Percentiles rank a stretch among this genome's conserved stretches.
These are phyloP conservation scores for Lepidurus packardi DNA, from an alignment of 1,140 invertebrate species.

Conservation along the genomic window DNA sequence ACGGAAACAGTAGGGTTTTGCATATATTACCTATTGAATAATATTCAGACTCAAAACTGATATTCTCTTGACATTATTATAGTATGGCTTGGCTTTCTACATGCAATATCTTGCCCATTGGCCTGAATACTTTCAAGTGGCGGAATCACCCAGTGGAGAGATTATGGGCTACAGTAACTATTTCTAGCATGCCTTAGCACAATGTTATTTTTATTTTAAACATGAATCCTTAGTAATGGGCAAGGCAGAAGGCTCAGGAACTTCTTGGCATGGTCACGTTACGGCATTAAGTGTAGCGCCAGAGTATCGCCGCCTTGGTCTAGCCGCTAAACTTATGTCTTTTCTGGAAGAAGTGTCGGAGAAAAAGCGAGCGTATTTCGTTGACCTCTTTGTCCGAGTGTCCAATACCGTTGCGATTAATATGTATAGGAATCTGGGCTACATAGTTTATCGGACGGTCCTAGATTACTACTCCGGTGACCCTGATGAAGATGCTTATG, in stretches of 20 bases:
- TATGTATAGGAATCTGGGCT: constrained; percentile 96
- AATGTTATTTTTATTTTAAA: constrained; percentile 26
- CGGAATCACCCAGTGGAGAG: constrained; percentile 86
- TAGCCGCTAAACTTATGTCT: constrained; percentile 92
- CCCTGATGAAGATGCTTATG: constrained; percentile 97
- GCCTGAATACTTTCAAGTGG: constrained; percentile 98
- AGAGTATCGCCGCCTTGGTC: constrained; percentile 79
- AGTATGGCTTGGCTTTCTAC: constrained; percentile 95
- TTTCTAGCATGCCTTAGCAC: constrained; percentile 43
- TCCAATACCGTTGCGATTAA: constrained; percentile 95
- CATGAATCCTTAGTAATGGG: constrained; percentile 78
- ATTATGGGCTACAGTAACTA: constrained; percentile 95
- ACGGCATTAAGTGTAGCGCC: constrained; percentile 95
- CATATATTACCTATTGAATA: constrained; percentile 19
- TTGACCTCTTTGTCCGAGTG: constrained; percentile 97
- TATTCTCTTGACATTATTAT: constrained; percentile 30
- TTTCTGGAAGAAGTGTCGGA: constrained; percentile 92
- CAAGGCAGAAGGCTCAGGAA: constrained; percentile 89
- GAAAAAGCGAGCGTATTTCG: constrained; percentile 93
- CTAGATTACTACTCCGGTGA: constrained; percentile 96
- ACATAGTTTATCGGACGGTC: constrained; percentile 91
- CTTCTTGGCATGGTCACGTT: constrained; percentile 98
- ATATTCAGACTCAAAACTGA: constrained; percentile 30
- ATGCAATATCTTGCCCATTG: constrained; percentile 95
- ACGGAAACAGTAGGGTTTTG: constrained; percentile 83